These are phyloP conservation scores for Eilema caniola DNA, from an alignment of 2,888 invertebrate genomes.

Conservation along the genomic window DNA sequence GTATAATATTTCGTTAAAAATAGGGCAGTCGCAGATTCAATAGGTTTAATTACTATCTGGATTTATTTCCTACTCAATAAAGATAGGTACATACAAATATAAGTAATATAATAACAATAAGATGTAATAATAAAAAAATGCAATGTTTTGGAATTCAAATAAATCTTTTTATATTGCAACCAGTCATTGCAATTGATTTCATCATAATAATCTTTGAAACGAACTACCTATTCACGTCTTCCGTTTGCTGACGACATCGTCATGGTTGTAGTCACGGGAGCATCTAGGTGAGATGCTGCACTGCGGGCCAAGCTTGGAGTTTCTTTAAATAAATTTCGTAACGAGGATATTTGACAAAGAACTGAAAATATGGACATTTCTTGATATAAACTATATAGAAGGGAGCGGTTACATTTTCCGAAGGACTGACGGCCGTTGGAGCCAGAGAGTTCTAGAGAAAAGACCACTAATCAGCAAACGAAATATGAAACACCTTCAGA, in stretches of 20 bases:
- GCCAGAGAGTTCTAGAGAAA: background rate
- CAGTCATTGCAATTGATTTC: background rate
- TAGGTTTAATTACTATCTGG: no score
- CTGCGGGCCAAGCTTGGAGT: background rate
- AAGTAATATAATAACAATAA: background rate
- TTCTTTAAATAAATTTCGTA: background rate
- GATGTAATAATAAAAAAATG: background rate
- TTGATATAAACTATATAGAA: background rate
- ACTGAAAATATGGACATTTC: no score
- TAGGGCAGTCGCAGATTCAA: background rate
- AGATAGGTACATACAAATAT: no score
- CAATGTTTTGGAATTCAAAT: slow-evolving; percentile 4
- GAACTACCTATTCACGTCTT: background rate
- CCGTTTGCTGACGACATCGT: background rate
- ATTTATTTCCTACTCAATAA: no score
- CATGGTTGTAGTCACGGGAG: background rate
- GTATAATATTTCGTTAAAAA: background rate
- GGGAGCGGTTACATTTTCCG: no score
- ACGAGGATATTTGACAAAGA: background rate
- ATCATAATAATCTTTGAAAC: slow-evolving; percentile 4
- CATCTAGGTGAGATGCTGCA: background rate
- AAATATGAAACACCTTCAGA: no score
- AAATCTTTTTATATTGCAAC: background rate
- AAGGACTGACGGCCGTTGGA: background rate
- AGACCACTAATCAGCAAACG: background rate